Base-by-base conservation (phyloP, 2,113 vertebrate species). In the Hemichromis elongatus region DNA sequence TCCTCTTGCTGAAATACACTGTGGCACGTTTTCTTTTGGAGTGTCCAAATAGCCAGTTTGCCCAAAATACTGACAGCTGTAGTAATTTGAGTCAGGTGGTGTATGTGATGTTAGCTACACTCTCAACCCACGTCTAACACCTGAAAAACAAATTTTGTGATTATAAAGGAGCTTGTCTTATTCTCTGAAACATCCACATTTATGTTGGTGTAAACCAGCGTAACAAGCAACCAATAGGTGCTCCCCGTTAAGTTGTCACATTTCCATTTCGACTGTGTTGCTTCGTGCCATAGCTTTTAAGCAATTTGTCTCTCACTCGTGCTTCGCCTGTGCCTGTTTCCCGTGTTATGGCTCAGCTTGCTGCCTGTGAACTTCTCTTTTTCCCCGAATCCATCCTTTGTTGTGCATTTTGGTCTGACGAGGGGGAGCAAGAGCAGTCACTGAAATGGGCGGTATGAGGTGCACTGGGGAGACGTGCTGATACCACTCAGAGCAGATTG, bases 341-440 rank as follows among this genome's bases (percentile, higher is more conserved):
- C 63, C 9, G n/a, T 40, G 3, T 13, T 1, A 42, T 45, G n/a
- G n/a, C 35, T 68, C 35, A 42, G 63, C 63, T 14, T 68, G 61
- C 35, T 42, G 1, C 63, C 63, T n/a, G 40, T 70, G 66, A 70
- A 9, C 13, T 45, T 70, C 3, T 42, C 24, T 37, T 5, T 9
- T 0, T 0, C 7, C 0, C 0, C 2, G 45, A 70, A 70, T 16
- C 40, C 9, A 0, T 26, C 2, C 9, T 70, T 11, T 47, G 66
- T 70, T 70, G 66, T 47, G 1, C 40, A 18, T 47, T 70, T 70
- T 42, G 66, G 5, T 26, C 40, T 45, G 40, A 45, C 21, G 47
- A 24, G 47, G 9, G 66, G 21, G 21, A 26, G 21, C 0, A 45
- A 26, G 37, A 70, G 14, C 40, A 70, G 66, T 26, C 40, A 42